Conservation (phyloP, 2,888 invertebrate genomes). For the Frankliniella intonsa region DNA sequence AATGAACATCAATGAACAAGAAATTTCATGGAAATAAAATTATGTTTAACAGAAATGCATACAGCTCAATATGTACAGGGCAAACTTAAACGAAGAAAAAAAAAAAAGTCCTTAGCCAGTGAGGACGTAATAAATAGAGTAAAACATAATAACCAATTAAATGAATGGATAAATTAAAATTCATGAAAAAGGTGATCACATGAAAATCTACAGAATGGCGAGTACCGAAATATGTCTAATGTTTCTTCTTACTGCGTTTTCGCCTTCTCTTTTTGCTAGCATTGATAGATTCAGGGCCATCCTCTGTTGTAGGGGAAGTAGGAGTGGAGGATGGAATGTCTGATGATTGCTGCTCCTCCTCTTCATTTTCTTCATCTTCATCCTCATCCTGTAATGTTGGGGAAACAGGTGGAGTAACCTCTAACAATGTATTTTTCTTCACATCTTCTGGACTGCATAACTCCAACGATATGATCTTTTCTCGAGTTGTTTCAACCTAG, state of each 20-base stretch:
- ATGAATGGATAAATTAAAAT: background rate
- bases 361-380: constrained; percentile 30
- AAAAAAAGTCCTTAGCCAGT: background rate
- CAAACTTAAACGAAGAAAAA: background rate
- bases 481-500: constrained; percentile 85
- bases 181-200: background rate
- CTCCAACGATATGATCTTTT: constrained; percentile 86
- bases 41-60: background rate
- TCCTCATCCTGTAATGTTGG: constrained; percentile 47
- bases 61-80: background rate
- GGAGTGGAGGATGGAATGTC: constrained; percentile 33
- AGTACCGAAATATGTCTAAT: background rate
- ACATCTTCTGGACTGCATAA: constrained; percentile 63
- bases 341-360: constrained; percentile 22
- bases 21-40: constrained; percentile 6
- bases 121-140: constrained; percentile 9
- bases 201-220: background rate
- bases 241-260: background rate
- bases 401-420: constrained; percentile 50
- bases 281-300: background rate
- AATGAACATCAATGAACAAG: background rate
- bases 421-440: constrained; percentile 51
- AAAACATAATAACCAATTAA: background rate
- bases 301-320: constrained; percentile 29
- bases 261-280: background rate